Evolutionary conservation across 2,113 vertebrate species (phyloP).

Genomic region (Spea multiplicata): DNA sequence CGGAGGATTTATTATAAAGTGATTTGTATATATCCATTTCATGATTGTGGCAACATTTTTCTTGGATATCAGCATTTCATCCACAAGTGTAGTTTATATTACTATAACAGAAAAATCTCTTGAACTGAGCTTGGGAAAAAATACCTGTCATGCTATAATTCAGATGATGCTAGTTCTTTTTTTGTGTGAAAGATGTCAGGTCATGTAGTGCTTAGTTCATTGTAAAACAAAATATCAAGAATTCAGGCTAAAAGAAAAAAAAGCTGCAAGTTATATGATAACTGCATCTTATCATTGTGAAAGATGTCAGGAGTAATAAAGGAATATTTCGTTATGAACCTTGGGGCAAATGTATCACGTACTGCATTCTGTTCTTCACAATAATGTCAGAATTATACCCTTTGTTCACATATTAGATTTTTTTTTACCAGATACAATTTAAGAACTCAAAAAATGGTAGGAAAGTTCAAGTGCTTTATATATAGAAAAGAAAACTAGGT

Average conservation of each 20-base stretch:
- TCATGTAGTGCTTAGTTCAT: conserved; percentile 22
- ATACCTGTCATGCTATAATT: conserved; percentile 9
- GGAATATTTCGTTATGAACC: conserved; percentile 30
- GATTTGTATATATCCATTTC: not conserved
- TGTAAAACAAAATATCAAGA: conserved; percentile 30
- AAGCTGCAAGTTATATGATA: conserved; percentile 21
- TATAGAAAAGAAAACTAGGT: no score
- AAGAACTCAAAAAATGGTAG: not conserved
- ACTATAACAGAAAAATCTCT: conserved; percentile 33
- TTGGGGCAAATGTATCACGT: not conserved
- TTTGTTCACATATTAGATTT: conserved; percentile 5
- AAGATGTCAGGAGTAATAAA: not conserved
- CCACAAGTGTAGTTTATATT: not conserved
- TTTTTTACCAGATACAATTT: conserved; percentile 10
- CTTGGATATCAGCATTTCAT: conserved; percentile 4
- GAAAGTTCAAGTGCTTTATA: not conserved
- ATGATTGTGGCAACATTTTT: not conserved
- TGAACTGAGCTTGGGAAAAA: conserved; percentile 36
- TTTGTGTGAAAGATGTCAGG: conserved; percentile 17
- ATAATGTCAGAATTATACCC: conserved; percentile 11
- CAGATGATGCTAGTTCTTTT: conserved; percentile 1
- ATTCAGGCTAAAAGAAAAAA: conserved; percentile 6
- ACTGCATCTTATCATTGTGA: not conserved
- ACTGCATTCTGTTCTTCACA: not conserved
- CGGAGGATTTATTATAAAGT: not conserved